A percentile compares a stretch with the other conserved stretches of the same genome.
phyloP scores from a whole-genome alignment of 2,113 vertebrate species.

The Notiomystis cincta region DNA sequence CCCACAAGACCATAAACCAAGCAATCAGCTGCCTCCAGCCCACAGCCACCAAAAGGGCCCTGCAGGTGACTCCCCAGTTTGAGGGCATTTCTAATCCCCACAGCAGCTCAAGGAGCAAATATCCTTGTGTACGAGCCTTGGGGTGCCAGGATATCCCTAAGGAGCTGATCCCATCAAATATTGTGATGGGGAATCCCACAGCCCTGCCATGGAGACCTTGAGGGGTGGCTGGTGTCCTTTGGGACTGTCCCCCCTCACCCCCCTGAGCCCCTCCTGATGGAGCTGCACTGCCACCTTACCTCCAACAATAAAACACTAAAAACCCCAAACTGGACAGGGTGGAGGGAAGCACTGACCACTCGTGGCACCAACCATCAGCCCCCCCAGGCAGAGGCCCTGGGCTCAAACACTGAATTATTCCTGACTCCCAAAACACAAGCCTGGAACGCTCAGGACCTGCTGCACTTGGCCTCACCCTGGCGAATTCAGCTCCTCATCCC shows the following conservation, averaged over 20 bases:
- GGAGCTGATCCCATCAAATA: not conserved
- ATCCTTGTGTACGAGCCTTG: not conserved
- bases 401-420: not conserved
- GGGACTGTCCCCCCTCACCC: too few relatives aligned
- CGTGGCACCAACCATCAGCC: fast-evolving
- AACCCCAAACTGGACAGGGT: not conserved
- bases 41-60: not conserved
- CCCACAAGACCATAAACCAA: not conserved
- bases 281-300: not conserved
- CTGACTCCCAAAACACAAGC: not conserved
- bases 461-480: fast-evolving
- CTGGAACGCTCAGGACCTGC: fast-evolving
- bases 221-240: not conserved
- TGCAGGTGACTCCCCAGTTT: not conserved
- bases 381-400: not conserved
- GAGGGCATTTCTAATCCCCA: not conserved
- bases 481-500: not conserved
- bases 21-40: not conserved
- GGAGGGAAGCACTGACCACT: not conserved
- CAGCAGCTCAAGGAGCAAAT: not conserved
- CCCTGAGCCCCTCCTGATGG: not conserved
- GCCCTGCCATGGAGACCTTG: not conserved
- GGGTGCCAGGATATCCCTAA: not conserved
- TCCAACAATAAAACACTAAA: not conserved
- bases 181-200: fast-evolving